Conservation (phyloP, 2,888 invertebrate species). For the Synergus itoensis region DNA sequence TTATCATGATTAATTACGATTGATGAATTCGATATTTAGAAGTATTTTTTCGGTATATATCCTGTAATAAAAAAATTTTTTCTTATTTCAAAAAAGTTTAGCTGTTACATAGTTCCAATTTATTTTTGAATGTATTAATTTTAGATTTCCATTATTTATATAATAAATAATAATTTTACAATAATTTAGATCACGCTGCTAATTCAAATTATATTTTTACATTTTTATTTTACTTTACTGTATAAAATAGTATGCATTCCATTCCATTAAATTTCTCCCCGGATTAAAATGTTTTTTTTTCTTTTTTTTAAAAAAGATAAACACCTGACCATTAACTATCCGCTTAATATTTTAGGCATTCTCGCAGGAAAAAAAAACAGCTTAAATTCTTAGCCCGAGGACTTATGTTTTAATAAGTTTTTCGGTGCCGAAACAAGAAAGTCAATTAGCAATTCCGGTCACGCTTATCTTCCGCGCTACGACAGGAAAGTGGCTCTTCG, state of each 20-base stretch:
- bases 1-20: background rate
- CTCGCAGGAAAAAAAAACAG: background rate
- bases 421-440: constrained; percentile 7
- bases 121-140: background rate
- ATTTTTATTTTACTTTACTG: background rate
- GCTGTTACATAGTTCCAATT: background rate
- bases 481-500: constrained; percentile 16
- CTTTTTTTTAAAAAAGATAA: background rate
- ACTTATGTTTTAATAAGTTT: background rate
- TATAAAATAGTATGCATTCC: background rate
- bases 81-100: background rate
- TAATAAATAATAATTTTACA: background rate
- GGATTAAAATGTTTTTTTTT: background rate
- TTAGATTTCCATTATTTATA: background rate
- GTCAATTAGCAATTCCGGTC: constrained; percentile 17
- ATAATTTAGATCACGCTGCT: no score
- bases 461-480: constrained; percentile 1
- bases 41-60: no score
- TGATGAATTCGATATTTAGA: background rate
- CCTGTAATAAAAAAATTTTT: background rate
- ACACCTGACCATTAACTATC: background rate
- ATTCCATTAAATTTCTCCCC: background rate
- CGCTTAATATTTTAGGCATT: background rate
- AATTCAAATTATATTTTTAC: background rate
- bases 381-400: constrained; percentile 1